Conservation (phyloP, 53 echinoderm and acorn worm genomes). For the Apostichopus leukothele region DNA sequence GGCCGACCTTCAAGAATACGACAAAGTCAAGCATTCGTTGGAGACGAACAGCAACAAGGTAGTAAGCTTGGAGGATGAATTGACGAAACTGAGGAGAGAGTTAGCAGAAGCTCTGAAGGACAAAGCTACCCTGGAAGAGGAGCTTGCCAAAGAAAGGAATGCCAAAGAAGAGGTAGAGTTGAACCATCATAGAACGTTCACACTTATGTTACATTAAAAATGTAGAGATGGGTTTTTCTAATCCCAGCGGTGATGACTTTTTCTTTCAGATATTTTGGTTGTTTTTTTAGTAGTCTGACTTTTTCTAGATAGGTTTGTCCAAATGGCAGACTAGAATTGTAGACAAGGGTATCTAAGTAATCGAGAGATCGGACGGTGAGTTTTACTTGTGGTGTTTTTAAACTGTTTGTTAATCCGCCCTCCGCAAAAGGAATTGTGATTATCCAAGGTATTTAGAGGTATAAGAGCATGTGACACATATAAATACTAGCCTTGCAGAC, state of each 20-base stretch:
- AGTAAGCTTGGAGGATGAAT: slow-evolving; percentile 68
- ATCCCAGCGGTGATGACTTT: not conserved
- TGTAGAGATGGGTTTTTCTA: not conserved
- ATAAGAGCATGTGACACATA: no score
- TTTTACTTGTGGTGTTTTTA: no score
- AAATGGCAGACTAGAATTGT: no score
- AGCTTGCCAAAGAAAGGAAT: slow-evolving; percentile 67
- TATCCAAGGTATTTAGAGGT: no score
- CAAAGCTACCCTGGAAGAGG: slow-evolving; percentile 69
- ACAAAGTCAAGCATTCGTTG: slow-evolving; percentile 64
- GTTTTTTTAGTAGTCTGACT: no score
- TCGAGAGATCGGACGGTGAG: no score
- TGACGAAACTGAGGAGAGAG: slow-evolving; percentile 73
- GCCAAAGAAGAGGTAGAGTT: slow-evolving; percentile 77
- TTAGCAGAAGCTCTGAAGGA: slow-evolving; percentile 69
- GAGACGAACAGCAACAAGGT: slow-evolving; percentile 64
- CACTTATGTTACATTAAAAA: not conserved
- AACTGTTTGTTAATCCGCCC: no score
- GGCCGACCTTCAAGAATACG: slow-evolving; percentile 62
- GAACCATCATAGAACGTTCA: not conserved
- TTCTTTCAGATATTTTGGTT: not conserved
- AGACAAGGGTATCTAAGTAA: no score
- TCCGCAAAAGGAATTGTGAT: no score
- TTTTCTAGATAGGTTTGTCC: no score
- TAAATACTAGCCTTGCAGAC: no score